Evolutionary conservation across 2,113 vertebrate species (phyloP).

Genomic region (Bucco capensis): DNA sequence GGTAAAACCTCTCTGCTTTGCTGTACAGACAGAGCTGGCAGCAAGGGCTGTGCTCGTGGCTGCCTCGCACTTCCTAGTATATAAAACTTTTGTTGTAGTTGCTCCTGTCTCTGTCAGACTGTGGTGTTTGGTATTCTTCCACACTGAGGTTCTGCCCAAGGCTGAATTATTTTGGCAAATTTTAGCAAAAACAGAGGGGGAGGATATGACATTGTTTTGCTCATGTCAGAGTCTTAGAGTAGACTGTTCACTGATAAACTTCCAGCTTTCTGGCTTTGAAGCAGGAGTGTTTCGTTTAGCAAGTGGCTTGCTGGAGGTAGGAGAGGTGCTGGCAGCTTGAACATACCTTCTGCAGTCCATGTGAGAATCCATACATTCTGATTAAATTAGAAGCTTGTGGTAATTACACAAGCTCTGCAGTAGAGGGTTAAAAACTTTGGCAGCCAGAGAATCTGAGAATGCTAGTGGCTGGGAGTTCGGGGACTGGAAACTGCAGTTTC

Average conservation of each 20-base stretch:
- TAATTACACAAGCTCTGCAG: background rate
- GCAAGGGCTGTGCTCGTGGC: background rate
- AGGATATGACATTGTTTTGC: slow-evolving; percentile 57
- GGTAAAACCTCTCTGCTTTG: slow-evolving; percentile 14
- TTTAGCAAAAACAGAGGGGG: slow-evolving; percentile 44
- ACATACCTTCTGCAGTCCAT: background rate
- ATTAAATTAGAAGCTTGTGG: background rate
- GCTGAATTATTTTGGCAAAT: slow-evolving; percentile 55
- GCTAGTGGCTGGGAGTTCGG: background rate
- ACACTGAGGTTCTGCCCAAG: slow-evolving; percentile 1
- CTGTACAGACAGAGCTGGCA: background rate
- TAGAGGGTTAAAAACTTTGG: background rate
- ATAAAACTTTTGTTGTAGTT: slow-evolving; percentile 33
- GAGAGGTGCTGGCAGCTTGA: background rate
- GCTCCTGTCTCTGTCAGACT: slow-evolving; percentile 37
- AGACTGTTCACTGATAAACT: slow-evolving; percentile 45
- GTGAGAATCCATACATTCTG: background rate
- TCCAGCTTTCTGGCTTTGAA: slow-evolving; percentile 46
- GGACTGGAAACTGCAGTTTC: background rate
- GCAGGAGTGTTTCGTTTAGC: slow-evolving; percentile 13
- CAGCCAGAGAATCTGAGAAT: background rate
- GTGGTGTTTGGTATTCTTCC: slow-evolving; percentile 37
- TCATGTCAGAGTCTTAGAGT: slow-evolving; percentile 29
- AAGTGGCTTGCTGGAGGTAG: background rate
- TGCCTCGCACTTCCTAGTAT: slow-evolving; percentile 30